Evolutionary conservation across 2,888 invertebrate genomes (phyloP).

Genomic region (Hydroisotoma schaefferi): DNA sequence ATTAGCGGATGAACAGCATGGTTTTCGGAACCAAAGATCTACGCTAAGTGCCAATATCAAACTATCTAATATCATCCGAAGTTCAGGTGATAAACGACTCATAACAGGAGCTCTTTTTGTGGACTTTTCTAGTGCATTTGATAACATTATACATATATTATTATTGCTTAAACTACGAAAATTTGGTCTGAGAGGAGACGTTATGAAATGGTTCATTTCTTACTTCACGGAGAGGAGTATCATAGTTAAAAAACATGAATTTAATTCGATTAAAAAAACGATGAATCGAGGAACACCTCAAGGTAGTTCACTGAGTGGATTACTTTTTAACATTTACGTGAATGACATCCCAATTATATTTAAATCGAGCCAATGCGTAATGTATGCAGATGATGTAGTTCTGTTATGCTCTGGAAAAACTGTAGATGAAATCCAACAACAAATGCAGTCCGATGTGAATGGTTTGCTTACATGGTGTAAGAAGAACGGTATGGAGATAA

Average conservation of each 20-base stretch:
- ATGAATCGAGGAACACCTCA: conserved; percentile 4
- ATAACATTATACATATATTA: not conserved
- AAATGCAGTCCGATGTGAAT: not conserved
- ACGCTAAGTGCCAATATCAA: conserved; percentile 15
- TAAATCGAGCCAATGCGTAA: not conserved
- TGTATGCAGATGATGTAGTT: conserved; percentile 8
- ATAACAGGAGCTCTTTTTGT: not conserved
- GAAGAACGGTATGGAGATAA: not conserved
- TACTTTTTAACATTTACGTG: not conserved
- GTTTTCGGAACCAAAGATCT: conserved; percentile 4
- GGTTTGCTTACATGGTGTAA: not conserved
- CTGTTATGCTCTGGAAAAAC: conserved; percentile 1
- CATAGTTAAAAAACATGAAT: not conserved
- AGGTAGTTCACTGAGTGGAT: not conserved
- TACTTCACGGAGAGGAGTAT: not conserved
- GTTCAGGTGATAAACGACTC: not conserved
- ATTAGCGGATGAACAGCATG: conserved; percentile 10
- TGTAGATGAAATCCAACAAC: not conserved
- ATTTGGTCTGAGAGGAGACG: not conserved
- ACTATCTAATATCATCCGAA: not conserved
- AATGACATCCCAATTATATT: not conserved
- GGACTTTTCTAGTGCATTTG: not conserved
- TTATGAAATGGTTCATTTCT: not conserved
- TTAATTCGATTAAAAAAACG: not conserved
- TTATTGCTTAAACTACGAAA: not conserved